Evolutionary conservation across 1,140 invertebrate species (phyloP), one percentile per base, ranked within the genome.

Genomic region (Hylaeus volcanicus): DNA sequence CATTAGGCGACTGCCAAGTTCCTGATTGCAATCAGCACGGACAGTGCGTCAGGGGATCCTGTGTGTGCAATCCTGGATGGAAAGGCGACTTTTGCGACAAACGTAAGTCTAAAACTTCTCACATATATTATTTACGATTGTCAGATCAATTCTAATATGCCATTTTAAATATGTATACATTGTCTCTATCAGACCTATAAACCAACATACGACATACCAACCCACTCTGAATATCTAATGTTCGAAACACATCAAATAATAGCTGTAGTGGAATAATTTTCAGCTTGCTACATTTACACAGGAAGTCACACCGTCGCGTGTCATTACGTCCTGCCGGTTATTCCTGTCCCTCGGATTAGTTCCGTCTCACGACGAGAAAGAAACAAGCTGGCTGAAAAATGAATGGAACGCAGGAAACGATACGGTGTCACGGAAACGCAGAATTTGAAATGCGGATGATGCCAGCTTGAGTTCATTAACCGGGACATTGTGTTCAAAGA

Each of bases 21-120:
- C 96, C 97, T 53, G 97, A 98, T 94, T 98, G 98, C 93, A 98
- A 97, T 88, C 97, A 97, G 74, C 96, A 98, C 89, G 98, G 98
- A 76, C 96, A 96, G 80, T 99, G 98, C 94, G 95, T 97, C 77
- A 95, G 96, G 73, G 98, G 98, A 72, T 95, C 96, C 88, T 99
- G 99, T 92, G 95, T 96, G 82, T 99, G 98, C 92, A 96, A 96
- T 92, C 94, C 96, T 65, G 98, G 98, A 66, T 98, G 97, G 97
- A 98, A 98, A 91, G 98, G 98, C 88, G 93, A 94, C 77, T 96
- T 96, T 86, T 98, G 97, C 92, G 96, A 97, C 89, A 95, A 96
- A 95, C 96, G 97, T 97, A 94, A 95, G 96, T 94, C 55, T 39
- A 26, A 5, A 39, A 53, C n/a, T 5, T 75, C 1, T 66, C 5